phyloP scores from a whole-genome alignment of 2,113 vertebrate genomes.

The Probosciger aterrimus region DNA sequence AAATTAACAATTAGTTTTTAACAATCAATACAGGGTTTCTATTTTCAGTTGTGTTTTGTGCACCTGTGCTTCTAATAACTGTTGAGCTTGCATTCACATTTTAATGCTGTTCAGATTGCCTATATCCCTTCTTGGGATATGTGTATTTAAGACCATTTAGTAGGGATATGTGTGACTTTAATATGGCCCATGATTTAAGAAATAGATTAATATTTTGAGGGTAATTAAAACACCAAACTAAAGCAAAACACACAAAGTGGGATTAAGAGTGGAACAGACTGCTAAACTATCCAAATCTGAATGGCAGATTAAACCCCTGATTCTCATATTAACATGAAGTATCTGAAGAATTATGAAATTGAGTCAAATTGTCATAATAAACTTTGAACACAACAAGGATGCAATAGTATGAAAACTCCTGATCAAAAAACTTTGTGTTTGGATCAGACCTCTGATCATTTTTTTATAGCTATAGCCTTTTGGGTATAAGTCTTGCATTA shows the following conservation, averaged over 20 bases:
- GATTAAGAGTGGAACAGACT: neutral
- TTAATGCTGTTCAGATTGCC: neutral
- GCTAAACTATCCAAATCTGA: neutral
- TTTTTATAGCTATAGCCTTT: neutral
- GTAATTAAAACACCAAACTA: neutral
- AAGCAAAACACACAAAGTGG: neutral
- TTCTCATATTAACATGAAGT: neutral
- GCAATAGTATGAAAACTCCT: neutral
- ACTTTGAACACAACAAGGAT: neutral
- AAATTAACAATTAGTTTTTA: neutral
- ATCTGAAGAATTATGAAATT: neutral
- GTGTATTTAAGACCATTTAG: neutral
- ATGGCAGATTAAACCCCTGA: neutral
- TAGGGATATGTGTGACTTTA: neutral
- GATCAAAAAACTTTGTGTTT: neutral
- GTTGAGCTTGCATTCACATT: neutral
- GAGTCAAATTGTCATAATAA: neutral
- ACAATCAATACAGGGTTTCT: neutral
- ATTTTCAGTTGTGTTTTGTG: neutral
- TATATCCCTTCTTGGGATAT: neutral
- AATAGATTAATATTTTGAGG: neutral
- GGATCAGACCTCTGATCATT: neutral
- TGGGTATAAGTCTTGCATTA: neutral
- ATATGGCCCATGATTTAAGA: neutral
- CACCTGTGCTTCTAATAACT: neutral